Percentiles rank a stretch among this genome's conserved stretches.
phyloP scores from a whole-genome alignment of 2,888 invertebrate species.

The Megalurothrips usitatus region DNA sequence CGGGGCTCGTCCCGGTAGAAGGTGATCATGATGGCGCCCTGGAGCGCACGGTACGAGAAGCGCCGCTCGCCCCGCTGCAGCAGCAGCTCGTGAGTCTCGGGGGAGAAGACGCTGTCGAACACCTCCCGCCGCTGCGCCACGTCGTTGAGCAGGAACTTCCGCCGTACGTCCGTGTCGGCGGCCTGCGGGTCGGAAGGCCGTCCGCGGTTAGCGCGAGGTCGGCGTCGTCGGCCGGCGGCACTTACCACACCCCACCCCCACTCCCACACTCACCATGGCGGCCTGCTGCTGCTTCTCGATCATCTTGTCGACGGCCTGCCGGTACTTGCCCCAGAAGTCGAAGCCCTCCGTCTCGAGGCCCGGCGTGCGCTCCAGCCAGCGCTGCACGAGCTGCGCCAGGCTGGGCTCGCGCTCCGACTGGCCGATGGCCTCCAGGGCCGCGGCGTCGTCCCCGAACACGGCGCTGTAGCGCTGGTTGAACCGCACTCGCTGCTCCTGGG shows the following conservation, averaged over 20 bases:
- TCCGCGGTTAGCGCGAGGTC: no score
- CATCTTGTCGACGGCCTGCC: constrained; percentile 65
- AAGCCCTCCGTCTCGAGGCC: constrained; percentile 80
- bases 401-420: constrained; percentile 79
- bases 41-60: constrained; percentile 84
- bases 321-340: constrained; percentile 92
- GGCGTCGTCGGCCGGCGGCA: constrained; percentile 13
- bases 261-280: constrained; percentile 53
- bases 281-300: constrained; percentile 61
- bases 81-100: constrained; percentile 74
- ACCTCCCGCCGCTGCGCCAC: constrained; percentile 75
- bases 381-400: constrained; percentile 76
- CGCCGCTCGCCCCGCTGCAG: constrained; percentile 82
- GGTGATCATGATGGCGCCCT: constrained; percentile 97
- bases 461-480: constrained; percentile 89
- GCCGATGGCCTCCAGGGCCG: constrained; percentile 55
- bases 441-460: constrained; percentile 74
- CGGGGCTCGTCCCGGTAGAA: constrained; percentile 95
- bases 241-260: constrained; percentile 31
- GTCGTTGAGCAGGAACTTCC: constrained; percentile 64
- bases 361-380: constrained; percentile 93
- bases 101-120: constrained; percentile 86
- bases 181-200: constrained; percentile 47
- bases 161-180: constrained; percentile 58
- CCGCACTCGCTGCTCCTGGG: constrained; percentile 77